These are phyloP conservation scores for Catocala fraxini DNA, from an alignment of 2,888 invertebrate genomes.

Conservation along the genomic window DNA sequence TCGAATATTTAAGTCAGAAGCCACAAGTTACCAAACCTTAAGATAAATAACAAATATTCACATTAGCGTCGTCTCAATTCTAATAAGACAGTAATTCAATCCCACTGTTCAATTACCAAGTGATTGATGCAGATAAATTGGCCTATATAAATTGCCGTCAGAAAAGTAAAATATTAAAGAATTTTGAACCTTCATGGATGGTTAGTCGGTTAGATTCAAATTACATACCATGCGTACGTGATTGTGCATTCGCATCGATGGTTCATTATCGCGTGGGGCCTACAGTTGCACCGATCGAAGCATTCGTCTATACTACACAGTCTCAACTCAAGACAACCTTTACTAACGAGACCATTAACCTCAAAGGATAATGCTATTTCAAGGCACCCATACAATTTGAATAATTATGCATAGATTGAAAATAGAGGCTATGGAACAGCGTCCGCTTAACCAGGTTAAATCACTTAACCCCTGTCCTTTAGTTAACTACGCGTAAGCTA, in stretches of 20 bases:
- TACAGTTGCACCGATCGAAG: conserved; percentile 31
- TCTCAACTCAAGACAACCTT: conserved; percentile 26
- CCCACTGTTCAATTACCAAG: too few species aligned
- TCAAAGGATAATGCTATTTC: conserved; percentile 36
- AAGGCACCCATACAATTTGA: conserved; percentile 41
- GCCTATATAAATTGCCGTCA: too few species aligned
- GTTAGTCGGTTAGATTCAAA: conserved; percentile 21
- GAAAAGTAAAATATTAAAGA: too few species aligned
- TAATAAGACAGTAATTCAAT: too few species aligned
- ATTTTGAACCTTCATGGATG: conserved; percentile 6
- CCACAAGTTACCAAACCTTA: too few species aligned
- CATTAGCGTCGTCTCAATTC: too few species aligned
- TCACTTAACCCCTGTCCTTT: conserved; percentile 30
- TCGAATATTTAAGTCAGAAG: too few species aligned
- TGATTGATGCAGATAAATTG: too few species aligned
- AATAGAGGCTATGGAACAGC: conserved; percentile 30
- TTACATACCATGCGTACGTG: conserved; percentile 15
- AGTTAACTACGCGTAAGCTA: conserved; percentile 11
- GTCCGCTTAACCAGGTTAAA: conserved; percentile 31
- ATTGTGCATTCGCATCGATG: conserved; percentile 62
- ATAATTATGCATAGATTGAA: conserved; percentile 42
- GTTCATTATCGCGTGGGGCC: conserved; percentile 45
- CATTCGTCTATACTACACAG: conserved; percentile 14
- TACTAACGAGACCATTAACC: conserved; percentile 32
- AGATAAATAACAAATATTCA: too few species aligned